A percentile compares a stretch with the other conserved stretches of the same genome.
These are phyloP conservation scores for Bombus huntii DNA, from an alignment of 1,140 invertebrate species.

Conservation along the genomic window DNA sequence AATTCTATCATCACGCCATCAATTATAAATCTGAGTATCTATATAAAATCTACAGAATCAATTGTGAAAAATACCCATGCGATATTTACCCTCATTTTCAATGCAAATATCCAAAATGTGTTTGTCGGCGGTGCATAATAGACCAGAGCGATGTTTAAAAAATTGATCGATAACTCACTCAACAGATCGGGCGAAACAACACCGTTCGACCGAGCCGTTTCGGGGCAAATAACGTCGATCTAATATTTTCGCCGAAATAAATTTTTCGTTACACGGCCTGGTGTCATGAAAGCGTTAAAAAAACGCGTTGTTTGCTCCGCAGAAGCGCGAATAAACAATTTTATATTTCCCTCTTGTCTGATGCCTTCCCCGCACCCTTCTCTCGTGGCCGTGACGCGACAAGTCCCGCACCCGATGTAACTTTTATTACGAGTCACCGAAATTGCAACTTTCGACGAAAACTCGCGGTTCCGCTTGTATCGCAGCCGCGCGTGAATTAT, in stretches of 20 bases:
- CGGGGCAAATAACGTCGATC: neutral
- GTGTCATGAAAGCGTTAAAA: conserved; percentile 12
- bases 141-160: neutral
- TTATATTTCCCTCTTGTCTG: neutral
- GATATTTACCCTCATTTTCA: neutral
- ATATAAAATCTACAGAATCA: neutral
- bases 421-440: conserved; percentile 8
- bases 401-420: conserved; percentile 8
- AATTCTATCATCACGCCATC: neutral
- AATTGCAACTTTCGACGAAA: neutral
- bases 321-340: conserved; percentile 4
- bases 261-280: conserved; percentile 5
- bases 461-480: neutral
- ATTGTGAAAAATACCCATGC: neutral
- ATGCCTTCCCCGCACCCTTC: neutral
- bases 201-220: neutral
- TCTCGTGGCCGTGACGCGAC: neutral
- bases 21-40: neutral
- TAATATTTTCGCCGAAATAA: conserved; percentile 12
- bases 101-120: neutral
- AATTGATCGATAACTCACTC: neutral
- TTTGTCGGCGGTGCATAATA: neutral
- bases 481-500: conserved; percentile 19
- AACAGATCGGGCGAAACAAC: neutral
- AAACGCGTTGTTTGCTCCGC: neutral